These are phyloP conservation scores for Synanthedon tipuliformis DNA, from an alignment of 2,888 invertebrate species.

Conservation along the genomic window DNA sequence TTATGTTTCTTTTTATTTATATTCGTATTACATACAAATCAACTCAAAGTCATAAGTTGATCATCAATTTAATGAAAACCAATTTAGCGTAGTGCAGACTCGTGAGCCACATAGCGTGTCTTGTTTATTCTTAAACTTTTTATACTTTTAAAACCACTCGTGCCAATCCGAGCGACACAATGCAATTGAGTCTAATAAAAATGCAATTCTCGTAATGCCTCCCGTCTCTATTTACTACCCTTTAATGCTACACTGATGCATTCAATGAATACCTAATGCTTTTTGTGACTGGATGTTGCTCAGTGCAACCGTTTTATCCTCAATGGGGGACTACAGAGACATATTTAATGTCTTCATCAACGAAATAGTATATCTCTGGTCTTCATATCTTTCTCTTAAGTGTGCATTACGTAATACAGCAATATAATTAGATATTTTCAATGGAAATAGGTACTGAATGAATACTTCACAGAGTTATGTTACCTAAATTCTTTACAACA, in stretches of 20 bases:
- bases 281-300: conserved; percentile 32
- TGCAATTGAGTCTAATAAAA: conserved; percentile 51
- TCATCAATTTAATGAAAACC: too few relatives aligned
- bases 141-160: neutral
- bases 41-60: too few relatives aligned
- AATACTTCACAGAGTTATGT: too few relatives aligned
- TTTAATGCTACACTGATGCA: conserved; percentile 20
- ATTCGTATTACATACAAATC: too few relatives aligned
- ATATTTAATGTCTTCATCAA: neutral
- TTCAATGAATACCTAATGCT: conserved; percentile 51
- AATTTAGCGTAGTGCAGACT: too few relatives aligned
- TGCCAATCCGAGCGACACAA: conserved; percentile 16
- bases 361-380: too few relatives aligned
- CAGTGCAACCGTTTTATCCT: conserved; percentile 22
- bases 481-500: too few relatives aligned
- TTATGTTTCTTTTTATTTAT: too few relatives aligned
- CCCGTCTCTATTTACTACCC: conserved; percentile 41
- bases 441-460: too few relatives aligned
- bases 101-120: too few relatives aligned
- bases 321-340: conserved; percentile 8
- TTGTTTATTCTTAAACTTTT: neutral
- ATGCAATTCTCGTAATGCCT: conserved; percentile 50
- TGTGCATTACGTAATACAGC: too few relatives aligned
- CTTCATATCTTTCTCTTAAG: neutral
- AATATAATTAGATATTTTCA: too few relatives aligned